Evolutionary conservation across 2,113 vertebrate species (phyloP).

Genomic region (Urocynchramus pylzowi): DNA sequence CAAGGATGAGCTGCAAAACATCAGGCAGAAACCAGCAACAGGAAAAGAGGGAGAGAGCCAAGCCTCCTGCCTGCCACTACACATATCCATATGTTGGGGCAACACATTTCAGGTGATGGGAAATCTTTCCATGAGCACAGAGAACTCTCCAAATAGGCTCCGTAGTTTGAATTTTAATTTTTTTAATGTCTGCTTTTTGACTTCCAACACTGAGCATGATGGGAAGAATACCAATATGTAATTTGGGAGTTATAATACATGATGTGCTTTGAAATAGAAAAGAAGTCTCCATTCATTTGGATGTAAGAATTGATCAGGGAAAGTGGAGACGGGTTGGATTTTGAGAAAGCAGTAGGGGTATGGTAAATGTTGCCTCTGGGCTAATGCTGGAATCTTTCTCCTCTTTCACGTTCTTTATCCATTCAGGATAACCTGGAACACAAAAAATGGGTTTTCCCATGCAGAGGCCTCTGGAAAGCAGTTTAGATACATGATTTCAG

Average conservation of each 20-base stretch:
- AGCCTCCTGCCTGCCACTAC: not conserved
- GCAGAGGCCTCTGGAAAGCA: not conserved
- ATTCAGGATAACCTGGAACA: not conserved
- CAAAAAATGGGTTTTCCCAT: not conserved
- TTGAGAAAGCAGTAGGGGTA: not conserved
- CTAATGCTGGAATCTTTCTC: not conserved
- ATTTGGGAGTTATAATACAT: not conserved
- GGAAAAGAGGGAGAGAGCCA: not conserved
- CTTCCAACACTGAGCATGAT: not conserved
- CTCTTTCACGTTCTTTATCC: fast-evolving
- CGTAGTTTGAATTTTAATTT: not conserved
- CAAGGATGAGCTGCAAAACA: not conserved
- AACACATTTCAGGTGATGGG: not conserved
- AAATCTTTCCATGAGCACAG: not conserved
- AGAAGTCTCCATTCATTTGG: not conserved
- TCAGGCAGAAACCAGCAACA: not conserved
- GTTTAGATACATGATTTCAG: not conserved
- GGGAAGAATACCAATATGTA: not conserved
- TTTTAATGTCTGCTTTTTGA: not conserved
- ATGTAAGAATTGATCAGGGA: not conserved
- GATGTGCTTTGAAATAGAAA: not conserved
- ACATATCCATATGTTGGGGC: fast-evolving
- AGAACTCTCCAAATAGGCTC: not conserved
- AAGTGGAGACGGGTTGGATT: not conserved
- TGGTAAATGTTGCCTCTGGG: not conserved